Percentiles rank a stretch among this genome's conserved stretches.
Conservation (phyloP, 2,888 invertebrate genomes). For the Endotricha flammealis region DNA sequence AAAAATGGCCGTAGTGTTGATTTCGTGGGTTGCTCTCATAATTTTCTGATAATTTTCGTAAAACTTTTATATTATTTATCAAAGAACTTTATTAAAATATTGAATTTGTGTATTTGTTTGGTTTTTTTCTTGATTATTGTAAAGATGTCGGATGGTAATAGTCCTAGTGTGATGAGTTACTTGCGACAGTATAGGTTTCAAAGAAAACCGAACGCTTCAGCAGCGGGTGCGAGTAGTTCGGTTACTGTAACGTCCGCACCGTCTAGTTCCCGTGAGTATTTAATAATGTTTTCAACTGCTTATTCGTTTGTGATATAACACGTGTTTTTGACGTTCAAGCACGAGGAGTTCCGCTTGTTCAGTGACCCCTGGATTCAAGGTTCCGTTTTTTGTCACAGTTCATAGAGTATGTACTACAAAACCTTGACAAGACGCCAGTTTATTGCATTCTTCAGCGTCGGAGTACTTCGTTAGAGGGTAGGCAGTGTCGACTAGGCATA, state of each 20-base stretch:
- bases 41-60: slow-evolving; percentile 44
- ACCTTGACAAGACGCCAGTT: too few relatives aligned
- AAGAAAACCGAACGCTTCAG: slow-evolving; percentile 78
- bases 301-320: slow-evolving; percentile 21
- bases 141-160: slow-evolving; percentile 68
- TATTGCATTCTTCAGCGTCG: too few relatives aligned
- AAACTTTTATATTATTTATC: slow-evolving; percentile 39
- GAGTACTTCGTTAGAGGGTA: too few relatives aligned
- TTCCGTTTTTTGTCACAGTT: slow-evolving; percentile 21
- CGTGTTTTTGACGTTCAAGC: slow-evolving; percentile 34
- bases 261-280: slow-evolving; percentile 62
- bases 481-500: too few relatives aligned
- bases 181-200: slow-evolving; percentile 84
- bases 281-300: slow-evolving; percentile 11
- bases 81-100: slow-evolving; percentile 27
- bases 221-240: slow-evolving; percentile 48
- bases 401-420: too few relatives aligned
- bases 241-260: slow-evolving; percentile 52
- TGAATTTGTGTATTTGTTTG: too few relatives aligned
- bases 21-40: slow-evolving; percentile 46
- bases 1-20: slow-evolving; percentile 74
- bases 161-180: slow-evolving; percentile 80
- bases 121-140: too few relatives aligned
- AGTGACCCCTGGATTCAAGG: slow-evolving; percentile 35
- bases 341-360: slow-evolving; percentile 35